These are phyloP conservation scores for Pseudoatta argentina DNA, from an alignment of 1,140 invertebrate species.

Conservation along the genomic window DNA sequence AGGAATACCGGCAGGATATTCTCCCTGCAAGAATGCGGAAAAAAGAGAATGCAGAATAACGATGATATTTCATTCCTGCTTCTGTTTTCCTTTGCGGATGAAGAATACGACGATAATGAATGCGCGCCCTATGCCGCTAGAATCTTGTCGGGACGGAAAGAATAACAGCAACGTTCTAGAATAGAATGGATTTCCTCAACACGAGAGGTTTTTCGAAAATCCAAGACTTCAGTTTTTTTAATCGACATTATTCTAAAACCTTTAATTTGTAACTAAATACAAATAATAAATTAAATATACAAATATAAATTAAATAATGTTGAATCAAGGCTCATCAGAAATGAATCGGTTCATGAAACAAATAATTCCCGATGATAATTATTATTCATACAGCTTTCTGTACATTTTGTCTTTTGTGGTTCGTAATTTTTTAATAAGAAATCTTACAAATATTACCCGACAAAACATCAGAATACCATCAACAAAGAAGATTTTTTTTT, in stretches of 20 bases:
- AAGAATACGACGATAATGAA: slow-evolving; percentile 42
- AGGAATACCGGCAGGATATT: not conserved
- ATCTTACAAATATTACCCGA: not conserved
- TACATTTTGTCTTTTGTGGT: not conserved
- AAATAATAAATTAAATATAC: too few species aligned
- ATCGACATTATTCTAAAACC: not conserved
- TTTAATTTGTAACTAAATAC: not conserved
- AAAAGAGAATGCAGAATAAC: slow-evolving; percentile 29
- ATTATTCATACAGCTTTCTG: not conserved
- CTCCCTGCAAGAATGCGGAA: not conserved
- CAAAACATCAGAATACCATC: not conserved
- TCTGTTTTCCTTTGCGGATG: slow-evolving; percentile 20
- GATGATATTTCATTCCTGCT: slow-evolving; percentile 40
- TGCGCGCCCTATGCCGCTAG: not conserved
- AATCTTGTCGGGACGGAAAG: slow-evolving; percentile 15
- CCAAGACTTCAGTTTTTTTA: not conserved
- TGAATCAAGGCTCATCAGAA: too few species aligned
- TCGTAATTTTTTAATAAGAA: not conserved
- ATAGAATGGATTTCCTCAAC: not conserved
- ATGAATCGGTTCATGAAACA: too few species aligned
- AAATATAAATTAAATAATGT: too few species aligned
- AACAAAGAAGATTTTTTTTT: not conserved
- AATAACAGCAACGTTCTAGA: slow-evolving; percentile 20
- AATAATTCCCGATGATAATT: not conserved
- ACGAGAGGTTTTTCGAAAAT: not conserved